Base-by-base conservation (phyloP, 2,113 vertebrate species). In the Corythaeola cristata region DNA sequence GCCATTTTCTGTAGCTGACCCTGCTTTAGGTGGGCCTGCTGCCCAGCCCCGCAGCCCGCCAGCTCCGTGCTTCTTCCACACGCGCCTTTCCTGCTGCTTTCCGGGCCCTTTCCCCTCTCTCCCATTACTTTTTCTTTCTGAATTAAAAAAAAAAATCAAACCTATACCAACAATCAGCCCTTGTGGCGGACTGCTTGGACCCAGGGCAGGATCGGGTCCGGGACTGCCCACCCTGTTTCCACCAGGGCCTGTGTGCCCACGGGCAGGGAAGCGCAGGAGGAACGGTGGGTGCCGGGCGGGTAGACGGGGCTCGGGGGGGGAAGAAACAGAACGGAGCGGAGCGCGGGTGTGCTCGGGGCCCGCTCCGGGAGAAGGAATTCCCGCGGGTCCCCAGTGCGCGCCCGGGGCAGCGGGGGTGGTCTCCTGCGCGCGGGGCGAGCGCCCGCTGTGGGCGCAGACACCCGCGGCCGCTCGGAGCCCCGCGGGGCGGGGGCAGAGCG, bases 211-310 rank as follows among this genome's bases (percentile, higher is more conserved):
- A 20, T 14, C 44, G 17, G 20, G 6, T 20, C 45, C 35, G 52
- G 52, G 21, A 1, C 12, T 13, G 2, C 30, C 55, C 7, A 7
- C 33, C 9, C 28, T 5, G 8, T 24, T 35, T 24, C 20, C 56
- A 3, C 20, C 4, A 62, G 8, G 5, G 16, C 33, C 64, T 11
- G 37, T 1, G 5, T 9, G 47, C 45, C 12, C 15, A 6, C 2
- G 14, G 3, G n/a, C 33, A 23, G 49, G 11, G 5, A 5, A 9
- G 23, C 5, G 6, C 3, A 0, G 1, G 24, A 11, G n/a, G 21
- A 8, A 26, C 0, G 18, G 53, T 2, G 15, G 3, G 53, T 8
- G 18, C 1, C 8, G 45, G 45, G 15, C 39, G 39, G 39, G 39
- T 39, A 11, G 39, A 39, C 11, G 39, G 8, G 39, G 39, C 39